phyloP scores from a whole-genome alignment of 1,140 invertebrate species.

The Ceratoteleas bidentatus region DNA sequence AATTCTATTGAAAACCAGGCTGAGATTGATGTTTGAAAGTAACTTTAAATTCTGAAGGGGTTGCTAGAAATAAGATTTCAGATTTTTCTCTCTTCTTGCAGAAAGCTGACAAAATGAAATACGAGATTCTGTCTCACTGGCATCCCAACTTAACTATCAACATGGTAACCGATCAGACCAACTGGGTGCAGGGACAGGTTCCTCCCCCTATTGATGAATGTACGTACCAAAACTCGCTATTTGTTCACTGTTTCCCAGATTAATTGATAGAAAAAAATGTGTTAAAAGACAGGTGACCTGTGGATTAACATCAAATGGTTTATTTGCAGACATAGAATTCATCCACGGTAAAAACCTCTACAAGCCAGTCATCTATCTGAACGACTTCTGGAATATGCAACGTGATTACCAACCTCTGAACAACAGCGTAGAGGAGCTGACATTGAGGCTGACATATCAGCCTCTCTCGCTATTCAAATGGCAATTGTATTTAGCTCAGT shows the following conservation, averaged over 20 bases:
- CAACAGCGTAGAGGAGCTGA: constrained; percentile 87
- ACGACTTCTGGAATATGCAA: constrained; percentile 99
- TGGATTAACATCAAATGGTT: too few species aligned
- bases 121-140: constrained; percentile 98
- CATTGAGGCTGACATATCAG: constrained; percentile 92
- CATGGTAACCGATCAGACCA: constrained; percentile 96
- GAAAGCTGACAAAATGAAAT: constrained; percentile 90
- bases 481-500: constrained; percentile 98
- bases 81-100: constrained; percentile 78
- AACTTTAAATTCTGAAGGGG: too few species aligned
- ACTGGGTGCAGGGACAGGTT: constrained; percentile 94
- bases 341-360: constrained; percentile 91
- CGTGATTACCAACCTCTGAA: constrained; percentile 98
- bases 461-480: constrained; percentile 98
- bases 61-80: too few species aligned
- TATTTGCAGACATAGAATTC: constrained; percentile 89
- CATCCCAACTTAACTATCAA: constrained; percentile 99
- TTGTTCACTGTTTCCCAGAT: too few species aligned
- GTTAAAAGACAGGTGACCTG: too few species aligned
- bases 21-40: too few species aligned
- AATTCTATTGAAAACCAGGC: too few species aligned
- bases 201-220: constrained; percentile 96
- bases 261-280: too few species aligned
- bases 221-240: constrained; percentile 64
- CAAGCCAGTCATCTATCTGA: constrained; percentile 96